Conservation (phyloP, 2,797 vertebrate species). For the Triplophysa bombifrons region DNA sequence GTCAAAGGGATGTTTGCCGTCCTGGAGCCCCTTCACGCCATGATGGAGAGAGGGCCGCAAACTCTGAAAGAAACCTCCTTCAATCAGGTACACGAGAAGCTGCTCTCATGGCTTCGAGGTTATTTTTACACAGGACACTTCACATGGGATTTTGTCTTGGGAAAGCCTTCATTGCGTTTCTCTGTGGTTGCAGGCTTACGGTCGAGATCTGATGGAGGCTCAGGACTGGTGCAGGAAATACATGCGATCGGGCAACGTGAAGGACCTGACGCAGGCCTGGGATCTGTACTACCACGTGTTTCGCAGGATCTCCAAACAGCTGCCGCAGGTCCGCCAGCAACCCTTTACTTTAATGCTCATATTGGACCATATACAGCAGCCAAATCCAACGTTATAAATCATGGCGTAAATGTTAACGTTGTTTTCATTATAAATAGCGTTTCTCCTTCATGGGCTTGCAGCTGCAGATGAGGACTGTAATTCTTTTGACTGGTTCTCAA, state of each 20-base stretch:
- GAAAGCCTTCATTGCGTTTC: background rate
- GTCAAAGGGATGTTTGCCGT: conserved; percentile 99
- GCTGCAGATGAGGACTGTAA: background rate
- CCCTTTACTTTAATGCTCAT: background rate
- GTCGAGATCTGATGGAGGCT: conserved; percentile 97
- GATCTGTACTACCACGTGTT: conserved; percentile 99
- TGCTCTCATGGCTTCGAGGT: no score
- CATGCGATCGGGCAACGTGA: conserved; percentile 98
- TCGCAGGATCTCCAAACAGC: conserved; percentile 95
- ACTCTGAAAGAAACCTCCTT: conserved; percentile 98
- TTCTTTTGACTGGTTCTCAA: background rate
- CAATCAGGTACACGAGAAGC: conserved; percentile 84
- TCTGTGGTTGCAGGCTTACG: conserved; percentile 85
- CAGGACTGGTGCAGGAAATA: conserved; percentile 99
- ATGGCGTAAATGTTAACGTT: background rate
- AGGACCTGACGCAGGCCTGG: conserved; percentile 98
- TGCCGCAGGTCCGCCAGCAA: conserved; percentile 85
- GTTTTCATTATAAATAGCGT: background rate
- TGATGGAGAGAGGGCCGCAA: conserved; percentile 99
- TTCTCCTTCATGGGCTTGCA: background rate
- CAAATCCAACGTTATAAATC: background rate
- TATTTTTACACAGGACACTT: background rate
- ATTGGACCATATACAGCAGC: background rate
- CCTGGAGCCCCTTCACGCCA: conserved; percentile 95
- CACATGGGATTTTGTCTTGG: background rate